These are phyloP conservation scores for Dendrocincla fuliginosa DNA, from an alignment of 2,797 vertebrate species.

Conservation along the genomic window DNA sequence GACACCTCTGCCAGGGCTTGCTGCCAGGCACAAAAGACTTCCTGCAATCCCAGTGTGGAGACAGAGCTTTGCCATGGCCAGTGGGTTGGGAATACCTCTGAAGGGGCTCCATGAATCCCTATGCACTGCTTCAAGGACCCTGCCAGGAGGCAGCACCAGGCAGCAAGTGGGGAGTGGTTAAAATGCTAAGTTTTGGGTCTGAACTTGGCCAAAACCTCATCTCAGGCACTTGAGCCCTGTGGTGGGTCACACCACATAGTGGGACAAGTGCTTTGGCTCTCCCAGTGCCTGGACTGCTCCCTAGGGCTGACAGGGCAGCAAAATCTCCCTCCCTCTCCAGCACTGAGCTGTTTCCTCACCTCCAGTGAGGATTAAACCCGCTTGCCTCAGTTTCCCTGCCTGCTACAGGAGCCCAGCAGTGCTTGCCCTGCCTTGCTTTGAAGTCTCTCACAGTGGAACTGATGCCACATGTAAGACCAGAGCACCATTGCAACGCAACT, in stretches of 20 bases:
- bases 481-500: neutral
- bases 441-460: neutral
- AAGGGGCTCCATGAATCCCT: neutral
- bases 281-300: neutral
- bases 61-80: neutral
- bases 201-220: neutral
- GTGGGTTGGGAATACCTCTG: neutral
- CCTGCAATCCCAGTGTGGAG: neutral
- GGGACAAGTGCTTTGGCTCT: neutral
- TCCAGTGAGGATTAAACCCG: rapidly evolving
- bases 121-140: rapidly evolving
- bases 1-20: neutral
- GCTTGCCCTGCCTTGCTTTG: neutral
- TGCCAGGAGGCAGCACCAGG: rapidly evolving
- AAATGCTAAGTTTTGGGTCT: neutral
- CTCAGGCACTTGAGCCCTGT: neutral
- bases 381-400: neutral
- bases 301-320: neutral
- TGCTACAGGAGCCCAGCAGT: neutral
- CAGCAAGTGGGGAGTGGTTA: rapidly evolving
- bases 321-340: neutral
- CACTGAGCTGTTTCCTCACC: neutral
- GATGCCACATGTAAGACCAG: rapidly evolving
- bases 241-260: rapidly evolving
- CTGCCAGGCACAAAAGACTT: neutral